Conservation (phyloP, 2,888 invertebrate species). For the Odontocolon sp. region DNA sequence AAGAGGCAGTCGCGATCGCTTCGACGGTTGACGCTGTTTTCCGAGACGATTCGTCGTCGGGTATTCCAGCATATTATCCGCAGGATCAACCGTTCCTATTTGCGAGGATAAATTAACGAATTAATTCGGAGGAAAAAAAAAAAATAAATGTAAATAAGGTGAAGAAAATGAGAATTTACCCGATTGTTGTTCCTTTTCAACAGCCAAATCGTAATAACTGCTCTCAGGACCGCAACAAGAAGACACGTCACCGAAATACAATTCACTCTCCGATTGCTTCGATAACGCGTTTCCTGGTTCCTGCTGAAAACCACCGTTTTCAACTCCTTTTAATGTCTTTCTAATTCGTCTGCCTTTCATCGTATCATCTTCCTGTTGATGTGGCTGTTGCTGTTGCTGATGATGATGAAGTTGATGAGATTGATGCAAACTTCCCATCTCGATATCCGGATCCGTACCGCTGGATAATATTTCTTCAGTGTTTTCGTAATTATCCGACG, state of each 20-base stretch:
- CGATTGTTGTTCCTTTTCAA: conserved; percentile 79
- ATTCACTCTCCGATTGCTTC: conserved; percentile 88
- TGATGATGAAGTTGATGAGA: no score
- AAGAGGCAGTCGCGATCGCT: conserved; percentile 82
- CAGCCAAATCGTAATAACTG: conserved; percentile 83
- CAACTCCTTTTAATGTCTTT: conserved; percentile 86
- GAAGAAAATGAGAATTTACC: no score
- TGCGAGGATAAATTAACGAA: background rate
- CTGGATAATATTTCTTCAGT: conserved; percentile 76
- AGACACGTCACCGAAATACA: conserved; percentile 93
- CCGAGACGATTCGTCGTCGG: conserved; percentile 82
- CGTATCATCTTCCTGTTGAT: conserved; percentile 60
- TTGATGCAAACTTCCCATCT: conserved; percentile 47
- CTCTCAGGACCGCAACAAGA: conserved; percentile 88
- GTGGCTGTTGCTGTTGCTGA: conserved; percentile 40
- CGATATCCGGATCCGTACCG: conserved; percentile 72
- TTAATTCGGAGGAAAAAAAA: background rate
- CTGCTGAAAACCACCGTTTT: conserved; percentile 89
- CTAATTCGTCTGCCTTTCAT: conserved; percentile 80
- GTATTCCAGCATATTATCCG: conserved; percentile 82
- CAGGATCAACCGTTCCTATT: conserved; percentile 71
- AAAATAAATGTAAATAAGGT: background rate
- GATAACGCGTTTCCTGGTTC: conserved; percentile 82
- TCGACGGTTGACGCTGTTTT: conserved; percentile 83
- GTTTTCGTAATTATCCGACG: conserved; percentile 78